phyloP scores from a whole-genome alignment of 2,888 invertebrate genomes.

The Himalopsyche tibetana region DNA sequence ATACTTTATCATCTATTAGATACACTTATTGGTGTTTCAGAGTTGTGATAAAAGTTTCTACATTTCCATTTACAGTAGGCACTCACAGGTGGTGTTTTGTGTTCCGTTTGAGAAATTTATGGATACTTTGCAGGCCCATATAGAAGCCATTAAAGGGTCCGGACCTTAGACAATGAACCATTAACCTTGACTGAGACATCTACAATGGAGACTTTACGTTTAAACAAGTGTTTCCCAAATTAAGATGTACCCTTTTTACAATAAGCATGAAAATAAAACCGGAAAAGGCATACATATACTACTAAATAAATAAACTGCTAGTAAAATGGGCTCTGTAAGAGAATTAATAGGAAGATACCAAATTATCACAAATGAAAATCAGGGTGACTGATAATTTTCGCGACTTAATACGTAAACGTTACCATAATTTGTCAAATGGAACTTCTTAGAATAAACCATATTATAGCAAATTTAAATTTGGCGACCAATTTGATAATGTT shows the following conservation, averaged over 20 bases:
- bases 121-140: slow-evolving; percentile 15
- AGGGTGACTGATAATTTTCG: too few relatives aligned
- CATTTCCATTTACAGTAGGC: background rate
- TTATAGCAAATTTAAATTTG: too few relatives aligned
- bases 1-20: too few relatives aligned
- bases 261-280: background rate
- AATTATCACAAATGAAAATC: too few relatives aligned
- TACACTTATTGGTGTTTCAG: background rate
- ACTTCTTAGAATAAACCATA: too few relatives aligned
- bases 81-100: slow-evolving; percentile 26
- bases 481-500: too few relatives aligned
- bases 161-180: slow-evolving; percentile 34
- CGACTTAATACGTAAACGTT: too few relatives aligned
- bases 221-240: background rate
- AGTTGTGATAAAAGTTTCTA: background rate
- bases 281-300: background rate
- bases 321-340: too few relatives aligned
- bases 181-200: slow-evolving; percentile 26
- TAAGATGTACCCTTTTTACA: background rate
- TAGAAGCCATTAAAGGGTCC: slow-evolving; percentile 34
- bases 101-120: slow-evolving; percentile 29
- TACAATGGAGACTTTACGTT: background rate
- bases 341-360: too few relatives aligned
- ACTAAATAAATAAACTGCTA: too few relatives aligned
- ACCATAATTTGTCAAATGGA: too few relatives aligned